Evolutionary conservation across 1,140 invertebrate genomes (phyloP), one percentile per base, ranked within the genome.

Genomic region (Ridgeia piscesae): DNA sequence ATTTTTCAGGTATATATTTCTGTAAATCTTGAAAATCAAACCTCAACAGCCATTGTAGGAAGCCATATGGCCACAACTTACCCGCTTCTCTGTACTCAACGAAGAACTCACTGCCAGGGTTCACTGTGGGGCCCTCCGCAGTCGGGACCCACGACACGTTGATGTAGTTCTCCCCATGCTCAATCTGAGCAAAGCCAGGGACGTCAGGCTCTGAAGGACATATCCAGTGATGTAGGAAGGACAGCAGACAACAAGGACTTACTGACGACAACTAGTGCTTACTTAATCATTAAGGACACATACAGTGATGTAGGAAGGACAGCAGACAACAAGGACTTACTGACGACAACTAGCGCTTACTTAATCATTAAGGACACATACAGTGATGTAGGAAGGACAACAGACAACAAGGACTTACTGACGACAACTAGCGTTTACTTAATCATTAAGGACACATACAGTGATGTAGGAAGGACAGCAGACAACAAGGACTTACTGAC

Each of bases 61-160:
- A n/a, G n/a, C n/a, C n/a, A n/a, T n/a, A n/a, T n/a, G n/a, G n/a
- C n/a, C n/a, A n/a, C n/a, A n/a, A 91, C 42, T 89, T 89, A 93
- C 93, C 93, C 9, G 35, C 34, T n/a, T 17, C 31, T n/a, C 89
- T 89, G 91, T 92, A 92, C 89, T 93, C 93, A 14, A 93, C 92
- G 35, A 35, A 89, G 77, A 92, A 92, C 11, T 89, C 50, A 50
- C 89, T 92, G n/a, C 93, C 93, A 27, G 93, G 93, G 58, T 93
- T 93, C 35, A 58, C 11, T 1, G 88, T 88, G n/a, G 91, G 48
- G 11, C 89, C 92, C 8, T 92, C 91, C 8, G 42, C 91, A 0
- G 89, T 42, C 1, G 93, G 92, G 9, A 48, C 88, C 89, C 89
- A 93, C 33, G 93, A 93, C 34, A 93, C 93, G 77, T 92, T 92